Conservation (phyloP, 2,888 invertebrate species). For the Nowickia ferox region DNA sequence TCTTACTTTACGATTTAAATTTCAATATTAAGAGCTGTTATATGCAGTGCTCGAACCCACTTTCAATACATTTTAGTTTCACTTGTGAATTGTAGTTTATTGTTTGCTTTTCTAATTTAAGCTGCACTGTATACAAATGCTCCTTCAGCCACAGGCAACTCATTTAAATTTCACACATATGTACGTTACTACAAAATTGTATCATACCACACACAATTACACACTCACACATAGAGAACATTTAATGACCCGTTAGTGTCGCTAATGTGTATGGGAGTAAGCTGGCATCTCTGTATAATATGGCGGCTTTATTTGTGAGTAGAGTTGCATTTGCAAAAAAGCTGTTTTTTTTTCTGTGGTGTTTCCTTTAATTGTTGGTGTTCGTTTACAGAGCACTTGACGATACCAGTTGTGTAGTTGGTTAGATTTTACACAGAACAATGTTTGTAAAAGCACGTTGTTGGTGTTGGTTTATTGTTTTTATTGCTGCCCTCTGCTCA, state of each 20-base stretch:
- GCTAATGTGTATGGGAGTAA: slow-evolving; percentile 6
- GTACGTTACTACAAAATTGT: background rate
- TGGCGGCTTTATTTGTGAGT: slow-evolving; percentile 1
- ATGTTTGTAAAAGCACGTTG: background rate
- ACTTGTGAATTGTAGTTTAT: slow-evolving; percentile 8
- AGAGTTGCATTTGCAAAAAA: slow-evolving; percentile 25
- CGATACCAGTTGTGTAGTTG: no score
- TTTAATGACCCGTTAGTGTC: slow-evolving; percentile 40
- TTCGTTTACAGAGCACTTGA: background rate
- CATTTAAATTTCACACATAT: slow-evolving; percentile 29
- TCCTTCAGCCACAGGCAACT: slow-evolving; percentile 30
- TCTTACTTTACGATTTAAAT: slow-evolving; percentile 5
- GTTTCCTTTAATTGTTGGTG: background rate
- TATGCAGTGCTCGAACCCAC: background rate
- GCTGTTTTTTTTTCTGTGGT: background rate
- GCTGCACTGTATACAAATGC: slow-evolving; percentile 34
- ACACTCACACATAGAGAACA: slow-evolving; percentile 11
- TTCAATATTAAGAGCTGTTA: background rate
- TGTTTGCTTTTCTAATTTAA: slow-evolving; percentile 44
- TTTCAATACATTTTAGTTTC: slow-evolving; percentile 21
- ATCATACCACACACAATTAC: background rate
- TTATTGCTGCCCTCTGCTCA: slow-evolving; percentile 28
- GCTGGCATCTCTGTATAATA: slow-evolving; percentile 9
- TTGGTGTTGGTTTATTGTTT: background rate
- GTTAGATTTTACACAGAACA: background rate